phyloP scores from a whole-genome alignment of 2,888 invertebrate species.

The Heteromurus nitidus region DNA sequence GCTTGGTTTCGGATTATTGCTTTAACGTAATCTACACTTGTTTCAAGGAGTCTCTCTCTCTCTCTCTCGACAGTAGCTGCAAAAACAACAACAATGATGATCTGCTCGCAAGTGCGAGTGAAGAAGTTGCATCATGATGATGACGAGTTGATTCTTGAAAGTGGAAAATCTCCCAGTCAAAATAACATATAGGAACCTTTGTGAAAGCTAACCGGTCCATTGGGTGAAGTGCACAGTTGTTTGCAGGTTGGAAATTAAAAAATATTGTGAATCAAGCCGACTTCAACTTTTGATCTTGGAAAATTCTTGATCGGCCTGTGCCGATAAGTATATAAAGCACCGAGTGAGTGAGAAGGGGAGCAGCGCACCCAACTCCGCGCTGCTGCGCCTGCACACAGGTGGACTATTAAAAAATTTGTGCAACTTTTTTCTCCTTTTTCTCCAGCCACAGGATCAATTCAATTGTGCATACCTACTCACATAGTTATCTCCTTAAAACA shows the following conservation, averaged over 20 bases:
- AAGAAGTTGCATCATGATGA: not conserved
- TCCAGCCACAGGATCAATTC: too few species aligned
- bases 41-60: not conserved
- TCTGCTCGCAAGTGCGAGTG: not conserved
- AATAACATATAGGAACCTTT: too few species aligned
- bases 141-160: constrained; percentile 7
- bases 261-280: not conserved
- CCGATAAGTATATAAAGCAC: not conserved
- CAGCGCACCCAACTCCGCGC: too few species aligned
- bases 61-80: not conserved
- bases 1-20: not conserved
- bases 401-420: not conserved
- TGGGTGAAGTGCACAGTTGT: not conserved
- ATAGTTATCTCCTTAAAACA: not conserved
- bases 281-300: too few species aligned
- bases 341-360: too few species aligned
- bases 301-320: not conserved
- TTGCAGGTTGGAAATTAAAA: constrained; percentile 3
- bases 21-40: not conserved
- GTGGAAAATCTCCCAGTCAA: not conserved
- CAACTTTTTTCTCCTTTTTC: constrained; percentile 10
- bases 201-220: too few species aligned
- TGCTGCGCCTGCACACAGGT: not conserved
- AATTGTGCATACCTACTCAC: not conserved
- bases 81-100: not conserved